Percentiles rank a stretch among this genome's conserved stretches.
These are phyloP conservation scores for Thermophis baileyi DNA, from an alignment of 2,113 vertebrate species.

Conservation along the genomic window DNA sequence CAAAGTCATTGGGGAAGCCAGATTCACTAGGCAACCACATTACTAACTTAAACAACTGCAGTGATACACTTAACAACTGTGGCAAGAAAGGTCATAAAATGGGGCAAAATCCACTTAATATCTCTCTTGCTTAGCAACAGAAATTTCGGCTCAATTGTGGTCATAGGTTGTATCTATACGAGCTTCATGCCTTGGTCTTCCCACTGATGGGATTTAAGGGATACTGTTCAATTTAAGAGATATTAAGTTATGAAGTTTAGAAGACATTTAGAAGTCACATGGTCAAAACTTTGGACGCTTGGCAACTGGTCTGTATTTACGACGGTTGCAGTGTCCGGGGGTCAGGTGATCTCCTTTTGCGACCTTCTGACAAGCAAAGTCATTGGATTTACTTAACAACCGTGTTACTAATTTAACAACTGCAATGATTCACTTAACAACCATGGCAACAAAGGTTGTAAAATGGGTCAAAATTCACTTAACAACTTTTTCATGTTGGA, in stretches of 20 bases:
- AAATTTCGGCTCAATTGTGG: not conserved
- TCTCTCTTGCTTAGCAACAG: not conserved
- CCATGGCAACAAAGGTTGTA: not conserved
- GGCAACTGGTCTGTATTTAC: not conserved
- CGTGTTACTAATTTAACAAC: not conserved
- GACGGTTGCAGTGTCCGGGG: not conserved
- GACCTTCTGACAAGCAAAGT: not conserved
- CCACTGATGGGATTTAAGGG: not conserved
- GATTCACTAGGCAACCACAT: not conserved
- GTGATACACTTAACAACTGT: not conserved
- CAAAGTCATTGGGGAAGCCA: not conserved
- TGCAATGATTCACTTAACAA: not conserved
- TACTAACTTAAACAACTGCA: not conserved
- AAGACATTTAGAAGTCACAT: not conserved
- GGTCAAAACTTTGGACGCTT: not conserved
- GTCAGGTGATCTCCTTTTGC: not conserved
- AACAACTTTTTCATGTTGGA: not conserved
- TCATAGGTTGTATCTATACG: fast-evolving
- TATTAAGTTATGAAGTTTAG: not conserved
- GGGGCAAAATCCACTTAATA: not conserved
- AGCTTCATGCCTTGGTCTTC: not conserved
- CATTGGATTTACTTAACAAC: not conserved
- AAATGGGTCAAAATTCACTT: not conserved
- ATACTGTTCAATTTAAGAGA: not conserved
- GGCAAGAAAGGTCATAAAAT: not conserved